phyloP scores from a whole-genome alignment of 1,140 invertebrate genomes.

The Macrocentrus cingulum region DNA sequence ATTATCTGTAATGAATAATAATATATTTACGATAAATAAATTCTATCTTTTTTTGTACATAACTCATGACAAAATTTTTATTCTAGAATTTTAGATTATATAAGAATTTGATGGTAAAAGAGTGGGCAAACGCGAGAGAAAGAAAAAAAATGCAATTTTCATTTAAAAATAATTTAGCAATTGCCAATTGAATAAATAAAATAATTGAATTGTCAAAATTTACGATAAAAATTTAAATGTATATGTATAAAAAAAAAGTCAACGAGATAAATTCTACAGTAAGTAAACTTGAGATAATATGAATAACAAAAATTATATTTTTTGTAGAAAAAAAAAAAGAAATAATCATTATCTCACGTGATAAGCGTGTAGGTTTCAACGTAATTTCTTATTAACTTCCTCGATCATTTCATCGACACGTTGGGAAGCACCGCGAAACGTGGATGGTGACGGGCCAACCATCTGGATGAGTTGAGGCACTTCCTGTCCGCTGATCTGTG shows the following conservation, averaged over 20 bases:
- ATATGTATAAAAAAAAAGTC: background rate
- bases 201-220: background rate
- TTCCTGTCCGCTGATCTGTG: constrained; percentile 76
- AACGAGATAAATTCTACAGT: background rate
- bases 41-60: constrained; percentile 27
- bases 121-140: too few species aligned
- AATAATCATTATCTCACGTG: too few species aligned
- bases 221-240: background rate
- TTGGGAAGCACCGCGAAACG: constrained; percentile 78
- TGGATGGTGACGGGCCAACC: constrained; percentile 85
- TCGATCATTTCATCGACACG: constrained; percentile 81
- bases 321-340: background rate
- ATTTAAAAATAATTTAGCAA: background rate
- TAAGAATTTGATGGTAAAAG: too few species aligned
- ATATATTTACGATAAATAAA: constrained; percentile 14
- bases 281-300: background rate
- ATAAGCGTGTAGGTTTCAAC: constrained; percentile 35
- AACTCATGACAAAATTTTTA: constrained; percentile 19
- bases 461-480: constrained; percentile 87
- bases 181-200: background rate
- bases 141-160: background rate
- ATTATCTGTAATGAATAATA: background rate
- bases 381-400: constrained; percentile 67
- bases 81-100: background rate
- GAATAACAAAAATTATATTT: background rate